Evolutionary conservation across 2,797 vertebrate genomes (phyloP), one percentile per base, ranked within the genome.

Genomic region (Echiichthys vipera): DNA sequence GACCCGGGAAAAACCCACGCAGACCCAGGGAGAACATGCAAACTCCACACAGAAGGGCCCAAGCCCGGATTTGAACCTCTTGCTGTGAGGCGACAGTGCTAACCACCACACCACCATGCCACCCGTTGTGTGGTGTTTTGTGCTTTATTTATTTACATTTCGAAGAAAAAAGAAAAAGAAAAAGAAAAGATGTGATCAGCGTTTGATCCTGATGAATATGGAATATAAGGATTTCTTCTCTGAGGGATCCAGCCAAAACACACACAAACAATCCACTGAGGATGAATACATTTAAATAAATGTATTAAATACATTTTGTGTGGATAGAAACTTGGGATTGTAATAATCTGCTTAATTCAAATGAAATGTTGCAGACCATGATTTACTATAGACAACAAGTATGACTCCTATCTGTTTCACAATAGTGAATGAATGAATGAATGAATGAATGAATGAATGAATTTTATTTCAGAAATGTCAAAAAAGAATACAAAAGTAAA

Each of bases 271-370:
- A n/a, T n/a, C 18, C 51, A 53, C 37, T 29, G 30, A 64, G 29
- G 39, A 61, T 79, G 75, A 74, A 83, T 83, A 77, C 17, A 80
- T 83, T 74, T 72, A 58, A 62, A 78, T 78, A 74, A 64, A 77
- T 78, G 59, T 51, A 36, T 18, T 32, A 15, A 54, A 80, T 42
- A 36, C n/a, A 66, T 61, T 64, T 34, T 40, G 43, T 57, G 50
- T 32, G 25, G 14, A 51, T 65, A 11, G 27, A 79, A 71, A 74
- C 51, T 51, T 50, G 10, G 22, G 56, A 77, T 40, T 4, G 2
- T 51, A 57, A 65, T 36, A 46, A 57, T 54, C 40, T 37, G 49
- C n/a, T 66, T 22, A 46, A 25, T 55, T 74, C 25, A 50, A 66
- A 58, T 51, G 8, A 51, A 77, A 17, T 55, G 25, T 66, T 58